Percentiles rank a stretch among this genome's conserved stretches.
Evolutionary conservation across 2,888 invertebrate genomes (phyloP).

Genomic region (Hypselothyrea guttata): DNA sequence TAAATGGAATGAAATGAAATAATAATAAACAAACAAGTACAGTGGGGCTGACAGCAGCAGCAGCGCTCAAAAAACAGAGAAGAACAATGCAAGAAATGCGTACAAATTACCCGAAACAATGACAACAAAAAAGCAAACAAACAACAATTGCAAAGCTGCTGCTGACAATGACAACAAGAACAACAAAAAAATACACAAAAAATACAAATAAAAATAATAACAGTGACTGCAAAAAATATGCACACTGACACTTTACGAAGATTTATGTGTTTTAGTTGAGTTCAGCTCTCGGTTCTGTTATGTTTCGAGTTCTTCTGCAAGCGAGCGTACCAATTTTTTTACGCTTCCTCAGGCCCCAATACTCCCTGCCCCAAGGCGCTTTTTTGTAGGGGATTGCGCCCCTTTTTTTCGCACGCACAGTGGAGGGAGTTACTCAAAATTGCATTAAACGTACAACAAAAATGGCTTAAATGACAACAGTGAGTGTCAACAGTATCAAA

Average conservation of each 20-base stretch:
- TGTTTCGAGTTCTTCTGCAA: constrained; percentile 44
- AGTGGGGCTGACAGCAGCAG: constrained; percentile 36
- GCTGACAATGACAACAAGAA: constrained; percentile 58
- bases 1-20: constrained; percentile 56
- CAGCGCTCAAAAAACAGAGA: constrained; percentile 36
- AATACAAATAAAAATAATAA: constrained; percentile 38
- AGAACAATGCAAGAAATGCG: constrained; percentile 58
- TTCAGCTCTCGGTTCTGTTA: constrained; percentile 42
- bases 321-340: constrained; percentile 49
- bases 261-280: constrained; percentile 74
- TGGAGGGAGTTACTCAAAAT: constrained; percentile 55
- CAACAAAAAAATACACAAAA: constrained; percentile 40
- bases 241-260: constrained; percentile 74
- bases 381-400: background rate
- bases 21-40: constrained; percentile 56
- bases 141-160: constrained; percentile 53
- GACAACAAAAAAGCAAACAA: constrained; percentile 30
- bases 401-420: constrained; percentile 20
- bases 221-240: constrained; percentile 59
- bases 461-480: constrained; percentile 20
- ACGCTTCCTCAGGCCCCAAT: constrained; percentile 15
- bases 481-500: constrained; percentile 22
- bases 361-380: background rate
- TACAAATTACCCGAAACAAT: constrained; percentile 68
- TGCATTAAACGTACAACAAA: constrained; percentile 40